Evolutionary conservation across 1,140 invertebrate genomes (phyloP).

Genomic region (Apolygus lucorum): DNA sequence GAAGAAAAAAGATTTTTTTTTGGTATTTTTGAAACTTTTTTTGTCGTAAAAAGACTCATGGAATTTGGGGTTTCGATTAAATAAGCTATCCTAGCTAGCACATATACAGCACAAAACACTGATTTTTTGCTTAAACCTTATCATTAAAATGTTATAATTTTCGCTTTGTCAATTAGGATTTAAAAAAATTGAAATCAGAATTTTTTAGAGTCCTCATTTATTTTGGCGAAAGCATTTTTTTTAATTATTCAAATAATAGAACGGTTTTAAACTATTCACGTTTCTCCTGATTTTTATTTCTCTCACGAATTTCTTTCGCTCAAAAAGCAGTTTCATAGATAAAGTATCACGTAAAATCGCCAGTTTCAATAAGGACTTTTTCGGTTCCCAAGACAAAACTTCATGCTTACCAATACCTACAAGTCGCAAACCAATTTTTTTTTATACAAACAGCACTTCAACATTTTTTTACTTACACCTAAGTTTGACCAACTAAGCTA

Average conservation of each 20-base stretch:
- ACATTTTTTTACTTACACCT: neutral
- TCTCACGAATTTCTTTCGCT: neutral
- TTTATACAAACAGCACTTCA: neutral
- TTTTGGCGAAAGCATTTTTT: neutral
- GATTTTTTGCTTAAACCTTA: neutral
- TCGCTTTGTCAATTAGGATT: neutral
- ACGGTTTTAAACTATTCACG: too few relatives aligned
- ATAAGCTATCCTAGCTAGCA: neutral
- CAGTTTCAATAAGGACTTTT: neutral
- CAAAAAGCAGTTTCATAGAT: neutral
- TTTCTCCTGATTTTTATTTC: neutral
- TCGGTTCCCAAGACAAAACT: neutral
- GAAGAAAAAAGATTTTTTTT: neutral
- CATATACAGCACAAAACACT: neutral
- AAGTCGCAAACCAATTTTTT: neutral
- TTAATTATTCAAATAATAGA: too few relatives aligned
- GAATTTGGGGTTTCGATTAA: neutral
- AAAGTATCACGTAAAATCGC: neutral
- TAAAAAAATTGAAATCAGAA: neutral
- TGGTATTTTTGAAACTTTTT: neutral
- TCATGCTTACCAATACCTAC: neutral
- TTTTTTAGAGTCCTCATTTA: neutral
- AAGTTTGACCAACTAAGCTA: slow-evolving; percentile 1
- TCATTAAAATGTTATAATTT: neutral
- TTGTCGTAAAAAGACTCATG: too few relatives aligned